Evolutionary conservation across 2,797 vertebrate species (phyloP).

Genomic region (Enteromius afrohamiltoni): DNA sequence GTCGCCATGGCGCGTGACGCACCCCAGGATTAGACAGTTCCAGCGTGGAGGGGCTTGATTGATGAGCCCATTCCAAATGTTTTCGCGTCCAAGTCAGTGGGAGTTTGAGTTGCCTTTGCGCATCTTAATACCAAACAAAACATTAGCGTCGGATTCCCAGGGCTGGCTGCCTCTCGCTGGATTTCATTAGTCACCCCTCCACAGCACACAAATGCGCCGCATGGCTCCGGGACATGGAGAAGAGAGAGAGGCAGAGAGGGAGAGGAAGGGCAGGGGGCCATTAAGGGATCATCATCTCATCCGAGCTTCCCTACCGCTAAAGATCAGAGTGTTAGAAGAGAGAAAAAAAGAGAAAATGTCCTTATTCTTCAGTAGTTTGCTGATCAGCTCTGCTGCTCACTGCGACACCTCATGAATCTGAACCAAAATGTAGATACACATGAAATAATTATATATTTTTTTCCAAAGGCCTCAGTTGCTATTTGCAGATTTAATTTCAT

Average conservation of each 20-base stretch:
- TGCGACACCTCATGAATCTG: conserved; percentile 9
- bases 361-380: conserved; percentile 25
- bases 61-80: conserved; percentile 81
- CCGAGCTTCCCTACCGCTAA: conserved; percentile 56
- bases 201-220: conserved; percentile 58
- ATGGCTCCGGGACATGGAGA: conserved; percentile 66
- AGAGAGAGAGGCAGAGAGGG: conserved; percentile 47
- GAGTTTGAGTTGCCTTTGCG: conserved; percentile 77
- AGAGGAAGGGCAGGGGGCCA: conserved; percentile 59
- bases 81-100: conserved; percentile 81
- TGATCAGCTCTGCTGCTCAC: conserved; percentile 26
- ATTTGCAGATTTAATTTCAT: conserved; percentile 29
- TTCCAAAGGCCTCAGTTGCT: conserved; percentile 1
- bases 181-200: conserved; percentile 78
- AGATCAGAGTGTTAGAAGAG: conserved; percentile 34
- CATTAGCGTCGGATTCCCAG: conserved; percentile 73
- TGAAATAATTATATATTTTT: neutral
- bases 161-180: conserved; percentile 68
- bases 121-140: conserved; percentile 81
- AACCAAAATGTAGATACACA: conserved; percentile 12
- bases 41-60: conserved; percentile 76
- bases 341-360: conserved; percentile 18
- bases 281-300: conserved; percentile 63
- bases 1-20: conserved; percentile 60
- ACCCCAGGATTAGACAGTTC: conserved; percentile 75